phyloP scores from a whole-genome alignment of 1,140 invertebrate genomes.

The Neodiprion lecontei region DNA sequence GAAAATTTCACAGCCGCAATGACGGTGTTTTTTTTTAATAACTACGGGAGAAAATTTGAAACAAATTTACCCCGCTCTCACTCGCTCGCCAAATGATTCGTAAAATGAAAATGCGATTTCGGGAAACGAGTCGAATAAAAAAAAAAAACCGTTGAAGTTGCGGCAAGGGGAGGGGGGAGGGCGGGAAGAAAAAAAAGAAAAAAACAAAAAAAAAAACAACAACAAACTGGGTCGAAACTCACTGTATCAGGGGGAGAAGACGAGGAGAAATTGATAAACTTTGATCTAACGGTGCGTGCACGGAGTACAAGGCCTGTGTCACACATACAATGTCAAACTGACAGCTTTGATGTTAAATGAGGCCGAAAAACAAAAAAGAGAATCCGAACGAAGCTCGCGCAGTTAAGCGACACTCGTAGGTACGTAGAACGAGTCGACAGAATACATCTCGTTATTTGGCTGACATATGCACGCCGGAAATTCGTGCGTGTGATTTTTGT shows the following conservation, averaged over 20 bases:
- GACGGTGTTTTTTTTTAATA: too few species aligned
- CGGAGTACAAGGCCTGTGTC: not conserved
- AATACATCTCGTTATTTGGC: too few species aligned
- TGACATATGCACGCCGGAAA: not conserved
- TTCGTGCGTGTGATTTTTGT: not conserved
- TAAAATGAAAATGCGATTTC: not conserved
- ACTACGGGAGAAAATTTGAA: too few species aligned
- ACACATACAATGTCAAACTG: not conserved
- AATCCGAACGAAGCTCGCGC: not conserved
- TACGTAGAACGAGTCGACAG: too few species aligned
- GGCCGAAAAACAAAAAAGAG: not conserved
- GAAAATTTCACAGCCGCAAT: too few species aligned
- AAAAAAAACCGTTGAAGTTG: not conserved
- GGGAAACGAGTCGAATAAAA: not conserved
- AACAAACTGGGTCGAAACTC: not conserved
- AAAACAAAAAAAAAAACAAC: not conserved
- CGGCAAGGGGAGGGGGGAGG: not conserved
- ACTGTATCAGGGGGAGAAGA: not conserved
- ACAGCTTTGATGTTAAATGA: constrained; percentile 5
- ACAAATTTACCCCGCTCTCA: too few species aligned
- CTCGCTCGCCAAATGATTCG: too few species aligned
- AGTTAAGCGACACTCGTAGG: not conserved
- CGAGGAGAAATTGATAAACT: not conserved
- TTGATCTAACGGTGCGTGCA: not conserved
- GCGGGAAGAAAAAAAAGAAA: not conserved